Base-by-base conservation (phyloP, 1,140 invertebrate genomes). In the Drosophila setifemur region DNA sequence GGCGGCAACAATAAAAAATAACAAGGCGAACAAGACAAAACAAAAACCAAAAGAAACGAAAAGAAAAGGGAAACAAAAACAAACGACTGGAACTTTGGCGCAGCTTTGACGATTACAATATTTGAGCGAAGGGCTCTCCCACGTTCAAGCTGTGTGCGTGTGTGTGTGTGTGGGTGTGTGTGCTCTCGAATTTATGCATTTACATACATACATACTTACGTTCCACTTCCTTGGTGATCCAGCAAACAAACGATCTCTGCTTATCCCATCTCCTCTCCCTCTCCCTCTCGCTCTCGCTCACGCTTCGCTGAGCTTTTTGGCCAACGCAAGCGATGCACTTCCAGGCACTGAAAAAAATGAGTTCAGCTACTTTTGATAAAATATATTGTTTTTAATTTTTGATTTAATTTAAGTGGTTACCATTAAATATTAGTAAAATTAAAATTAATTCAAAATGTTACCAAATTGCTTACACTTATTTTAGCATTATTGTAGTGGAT, bases 251-350 rank as follows among this genome's bases (percentile, higher is more conserved):
- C 39, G 54, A 60, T 71, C 68, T 25, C 39, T 33, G 16, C 18
- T 47, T n/a, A 60, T 71, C 68, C 21, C 39, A 28, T 19, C 18
- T 16, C 25, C 42, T 33, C 33, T 60, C 49, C 55, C 60, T 48
- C 12, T 31, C 42, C 19, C 44, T 28, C 8, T 4, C 53, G 18
- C 48, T 44, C 42, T 29, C 26, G 9, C 33, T 26, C 45, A 81
- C 70, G 76, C 76, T 79, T 61, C 64, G 75, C 35, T 79, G 66
- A 66, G 70, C 76, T 79, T 79, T 79, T 74, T 74, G 76, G 66
- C 64, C 64, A 79, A 70, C 70, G 37, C 29, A 73, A 49, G 50
- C 66, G 40, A 31, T 50, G 52, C 73, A 74, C 47, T 50, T 23
- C 14, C 4, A 0, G 2, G 40, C 37, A 54, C 35, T 54, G 21